Conservation (phyloP, 2,113 vertebrate species). For the Tetrax tetrax region DNA sequence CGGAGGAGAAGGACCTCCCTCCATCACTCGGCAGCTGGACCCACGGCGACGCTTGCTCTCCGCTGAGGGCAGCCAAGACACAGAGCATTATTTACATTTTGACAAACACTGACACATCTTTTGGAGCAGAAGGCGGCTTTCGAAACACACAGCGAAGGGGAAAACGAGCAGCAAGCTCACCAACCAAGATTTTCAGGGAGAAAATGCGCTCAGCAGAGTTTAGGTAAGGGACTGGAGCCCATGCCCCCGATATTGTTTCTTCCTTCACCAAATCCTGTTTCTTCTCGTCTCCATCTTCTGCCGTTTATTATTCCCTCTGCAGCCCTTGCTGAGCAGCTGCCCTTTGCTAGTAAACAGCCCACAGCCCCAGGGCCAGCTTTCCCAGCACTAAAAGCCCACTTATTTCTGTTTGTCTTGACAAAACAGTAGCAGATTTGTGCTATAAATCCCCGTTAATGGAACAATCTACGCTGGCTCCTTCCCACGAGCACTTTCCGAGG, state of each 20-base stretch:
- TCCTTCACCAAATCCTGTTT: background rate
- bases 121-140: background rate
- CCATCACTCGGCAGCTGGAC: background rate
- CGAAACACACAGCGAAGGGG: background rate
- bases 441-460: background rate
- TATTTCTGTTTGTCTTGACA: background rate
- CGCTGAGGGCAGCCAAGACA: background rate
- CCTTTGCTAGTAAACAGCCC: background rate
- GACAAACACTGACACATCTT: background rate
- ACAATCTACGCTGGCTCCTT: background rate
- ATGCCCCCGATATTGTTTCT: rapidly evolving
- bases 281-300: background rate
- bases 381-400: constrained; percentile 3
- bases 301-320: background rate
- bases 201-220: rapidly evolving
- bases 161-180: rapidly evolving
- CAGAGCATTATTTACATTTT: background rate
- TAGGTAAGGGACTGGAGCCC: background rate
- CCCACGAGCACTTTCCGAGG: background rate
- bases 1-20: rapidly evolving
- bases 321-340: background rate
- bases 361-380: background rate
- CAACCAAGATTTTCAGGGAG: background rate
- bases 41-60: background rate
- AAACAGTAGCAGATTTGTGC: constrained; percentile 11